phyloP scores from a whole-genome alignment of 2,888 invertebrate genomes.

The Himalopsyche anomala region DNA sequence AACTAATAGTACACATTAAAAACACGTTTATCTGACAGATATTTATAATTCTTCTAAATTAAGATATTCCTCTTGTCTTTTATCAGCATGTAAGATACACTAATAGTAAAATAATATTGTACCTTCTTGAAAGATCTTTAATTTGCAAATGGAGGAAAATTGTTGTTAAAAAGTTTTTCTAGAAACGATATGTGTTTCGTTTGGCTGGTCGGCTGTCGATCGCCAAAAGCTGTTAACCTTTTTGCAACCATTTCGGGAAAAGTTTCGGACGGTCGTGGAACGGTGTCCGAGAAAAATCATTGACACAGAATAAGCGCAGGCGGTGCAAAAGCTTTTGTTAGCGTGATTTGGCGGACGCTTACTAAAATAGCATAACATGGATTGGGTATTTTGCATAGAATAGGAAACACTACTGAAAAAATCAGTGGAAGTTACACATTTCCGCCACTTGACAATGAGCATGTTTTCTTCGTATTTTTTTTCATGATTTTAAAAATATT shows the following conservation, averaged over 20 bases:
- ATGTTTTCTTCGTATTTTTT: too few species aligned
- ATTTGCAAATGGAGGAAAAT: not conserved
- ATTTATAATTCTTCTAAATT: too few species aligned
- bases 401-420: not conserved
- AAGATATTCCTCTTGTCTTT: too few species aligned
- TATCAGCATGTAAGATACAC: too few species aligned
- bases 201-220: slow-evolving; percentile 10
- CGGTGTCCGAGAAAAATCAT: slow-evolving; percentile 26
- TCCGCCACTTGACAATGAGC: too few species aligned
- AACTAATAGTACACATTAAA: too few species aligned
- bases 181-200: slow-evolving; percentile 28
- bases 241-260: slow-evolving; percentile 22
- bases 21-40: too few species aligned
- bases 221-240: slow-evolving; percentile 44
- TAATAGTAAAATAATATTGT: too few species aligned
- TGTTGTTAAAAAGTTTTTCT: not conserved
- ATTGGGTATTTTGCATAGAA: not conserved
- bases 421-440: not conserved
- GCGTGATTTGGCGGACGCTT: not conserved
- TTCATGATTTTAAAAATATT: too few species aligned
- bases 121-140: not conserved
- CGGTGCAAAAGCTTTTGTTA: slow-evolving; percentile 21
- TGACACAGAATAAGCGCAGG: slow-evolving; percentile 30
- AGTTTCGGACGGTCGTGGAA: slow-evolving; percentile 37
- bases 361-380: slow-evolving; percentile 16